A percentile compares a stretch with the other conserved stretches of the same genome.
These are phyloP conservation scores for Fulmarus glacialis DNA, from an alignment of 2,113 vertebrate genomes.

Conservation along the genomic window DNA sequence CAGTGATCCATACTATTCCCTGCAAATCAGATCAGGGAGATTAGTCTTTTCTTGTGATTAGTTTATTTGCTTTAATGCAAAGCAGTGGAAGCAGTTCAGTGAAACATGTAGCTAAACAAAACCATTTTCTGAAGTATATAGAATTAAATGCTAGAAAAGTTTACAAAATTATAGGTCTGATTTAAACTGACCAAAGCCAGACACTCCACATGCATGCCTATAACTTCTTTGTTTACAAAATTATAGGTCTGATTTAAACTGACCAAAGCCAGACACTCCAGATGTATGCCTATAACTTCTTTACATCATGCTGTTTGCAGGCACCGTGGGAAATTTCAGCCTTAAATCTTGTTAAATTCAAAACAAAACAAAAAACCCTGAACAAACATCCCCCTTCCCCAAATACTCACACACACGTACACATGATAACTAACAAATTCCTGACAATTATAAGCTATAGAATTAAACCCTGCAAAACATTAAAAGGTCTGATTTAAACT, in stretches of 20 bases:
- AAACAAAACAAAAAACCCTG: neutral
- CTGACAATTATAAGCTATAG: neutral
- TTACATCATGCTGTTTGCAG: neutral
- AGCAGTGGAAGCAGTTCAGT: neutral
- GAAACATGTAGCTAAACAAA: neutral
- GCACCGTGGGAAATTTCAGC: neutral
- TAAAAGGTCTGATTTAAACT: neutral
- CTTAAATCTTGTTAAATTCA: constrained; percentile 1
- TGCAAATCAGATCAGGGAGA: constrained; percentile 43
- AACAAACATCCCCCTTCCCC: neutral
- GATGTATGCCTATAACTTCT: neutral
- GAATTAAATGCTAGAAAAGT: neutral
- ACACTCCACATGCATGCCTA: neutral
- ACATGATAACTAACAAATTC: neutral
- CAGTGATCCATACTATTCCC: constrained; percentile 14
- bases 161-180: neutral
- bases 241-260: neutral
- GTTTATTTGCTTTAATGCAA: constrained; percentile 55
- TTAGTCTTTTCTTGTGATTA: constrained; percentile 7
- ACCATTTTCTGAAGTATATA: neutral
- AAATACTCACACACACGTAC: neutral
- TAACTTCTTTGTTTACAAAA: neutral
- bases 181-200: neutral
- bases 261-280: neutral
- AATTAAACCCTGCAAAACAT: neutral